phyloP scores from a whole-genome alignment of 1,140 invertebrate species.

The Neodiprion pinetum region DNA sequence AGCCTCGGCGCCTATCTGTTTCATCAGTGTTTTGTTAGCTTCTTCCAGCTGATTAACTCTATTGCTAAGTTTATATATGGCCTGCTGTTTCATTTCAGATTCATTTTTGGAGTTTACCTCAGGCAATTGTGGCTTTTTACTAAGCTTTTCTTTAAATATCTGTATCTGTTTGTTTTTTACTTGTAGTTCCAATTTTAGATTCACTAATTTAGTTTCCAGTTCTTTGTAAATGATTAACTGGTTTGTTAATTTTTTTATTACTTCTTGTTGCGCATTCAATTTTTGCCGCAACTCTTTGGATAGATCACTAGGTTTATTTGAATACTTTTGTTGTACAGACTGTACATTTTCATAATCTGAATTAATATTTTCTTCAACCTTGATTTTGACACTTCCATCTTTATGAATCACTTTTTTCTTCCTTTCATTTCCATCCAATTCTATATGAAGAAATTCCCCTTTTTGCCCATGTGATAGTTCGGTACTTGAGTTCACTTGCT shows the following conservation, averaged over 20 bases:
- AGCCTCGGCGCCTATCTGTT: slow-evolving; percentile 40
- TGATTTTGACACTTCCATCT: slow-evolving; percentile 16
- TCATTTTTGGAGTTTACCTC: slow-evolving; percentile 24
- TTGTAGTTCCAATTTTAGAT: slow-evolving; percentile 33
- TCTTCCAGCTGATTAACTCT: slow-evolving; percentile 45
- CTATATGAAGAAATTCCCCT: too few relatives aligned
- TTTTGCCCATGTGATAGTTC: too few relatives aligned
- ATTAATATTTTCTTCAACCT: neutral
- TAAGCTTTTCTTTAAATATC: slow-evolving; percentile 27
- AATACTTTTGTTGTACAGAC: neutral
- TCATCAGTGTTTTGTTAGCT: slow-evolving; percentile 49
- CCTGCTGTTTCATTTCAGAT: slow-evolving; percentile 28
- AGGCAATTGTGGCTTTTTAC: slow-evolving; percentile 22
- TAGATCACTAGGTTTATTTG: neutral
- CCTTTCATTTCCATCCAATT: neutral
- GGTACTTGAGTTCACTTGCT: too few relatives aligned
- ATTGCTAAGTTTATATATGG: slow-evolving; percentile 41
- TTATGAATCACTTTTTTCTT: slow-evolving; percentile 19
- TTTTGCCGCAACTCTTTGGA: slow-evolving; percentile 35
- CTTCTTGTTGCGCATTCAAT: slow-evolving; percentile 41
- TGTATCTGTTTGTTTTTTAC: slow-evolving; percentile 37
- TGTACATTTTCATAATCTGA: neutral
- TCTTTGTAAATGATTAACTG: slow-evolving; percentile 47
- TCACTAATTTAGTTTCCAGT: slow-evolving; percentile 34
- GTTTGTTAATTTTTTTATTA: slow-evolving; percentile 44